A percentile compares a stretch with the other conserved stretches of the same genome.
phyloP scores from a whole-genome alignment of 2,888 invertebrate species.

The Chrysolina haemoptera region DNA sequence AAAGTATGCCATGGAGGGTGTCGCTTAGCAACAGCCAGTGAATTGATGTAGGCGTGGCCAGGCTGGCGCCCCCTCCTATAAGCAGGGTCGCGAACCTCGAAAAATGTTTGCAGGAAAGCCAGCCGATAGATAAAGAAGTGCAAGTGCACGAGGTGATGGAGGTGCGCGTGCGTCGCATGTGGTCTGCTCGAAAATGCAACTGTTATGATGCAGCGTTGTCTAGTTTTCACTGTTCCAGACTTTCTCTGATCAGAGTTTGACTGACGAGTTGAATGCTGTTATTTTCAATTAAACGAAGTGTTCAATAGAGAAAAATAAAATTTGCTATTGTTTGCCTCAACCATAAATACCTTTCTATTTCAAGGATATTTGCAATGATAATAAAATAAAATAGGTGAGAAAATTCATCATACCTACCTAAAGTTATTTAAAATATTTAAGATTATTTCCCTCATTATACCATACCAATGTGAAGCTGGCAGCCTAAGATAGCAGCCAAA shows the following conservation, averaged over 20 bases:
- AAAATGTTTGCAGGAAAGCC: slow-evolving; percentile 42
- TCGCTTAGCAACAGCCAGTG: slow-evolving; percentile 61
- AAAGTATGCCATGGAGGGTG: slow-evolving; percentile 60
- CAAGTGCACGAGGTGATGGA: slow-evolving; percentile 40
- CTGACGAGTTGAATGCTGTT: no score
- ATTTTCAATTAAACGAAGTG: no score
- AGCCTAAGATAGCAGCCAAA: no score
- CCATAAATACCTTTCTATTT: no score
- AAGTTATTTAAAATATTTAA: no score
- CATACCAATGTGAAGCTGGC: no score
- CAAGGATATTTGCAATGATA: no score
- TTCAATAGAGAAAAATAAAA: no score
- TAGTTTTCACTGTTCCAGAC: not conserved
- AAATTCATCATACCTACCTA: no score
- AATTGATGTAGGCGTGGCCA: slow-evolving; percentile 56
- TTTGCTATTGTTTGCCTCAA: no score
- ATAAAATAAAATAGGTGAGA: no score
- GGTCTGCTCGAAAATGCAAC: slow-evolving; percentile 29
- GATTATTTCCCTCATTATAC: no score
- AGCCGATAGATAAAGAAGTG: slow-evolving; percentile 43
- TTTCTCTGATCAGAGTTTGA: not conserved
- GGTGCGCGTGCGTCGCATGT: slow-evolving; percentile 37
- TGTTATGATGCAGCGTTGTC: slow-evolving; percentile 38
- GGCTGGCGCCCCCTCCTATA: slow-evolving; percentile 50
- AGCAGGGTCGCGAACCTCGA: slow-evolving; percentile 50